A percentile compares a stretch with the other conserved stretches of the same genome.
Conservation (phyloP, 2,888 invertebrate genomes). For the Omphaloscelis lunosa region DNA sequence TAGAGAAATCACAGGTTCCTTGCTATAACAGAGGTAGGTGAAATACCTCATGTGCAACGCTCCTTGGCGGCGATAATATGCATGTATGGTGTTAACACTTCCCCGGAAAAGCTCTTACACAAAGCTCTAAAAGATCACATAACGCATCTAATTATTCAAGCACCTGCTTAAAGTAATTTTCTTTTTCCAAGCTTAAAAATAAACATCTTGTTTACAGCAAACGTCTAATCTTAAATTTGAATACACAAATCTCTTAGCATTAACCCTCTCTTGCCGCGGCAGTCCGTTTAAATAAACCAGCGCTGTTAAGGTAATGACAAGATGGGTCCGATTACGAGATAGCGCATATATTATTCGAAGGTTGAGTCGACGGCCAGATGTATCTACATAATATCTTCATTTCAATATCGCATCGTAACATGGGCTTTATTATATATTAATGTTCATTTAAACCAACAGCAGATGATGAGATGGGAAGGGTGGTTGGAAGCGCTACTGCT, state of each 20-base stretch:
- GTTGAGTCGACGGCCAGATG: constrained; percentile 35
- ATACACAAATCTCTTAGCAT: constrained; percentile 41
- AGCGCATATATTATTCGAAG: constrained; percentile 52
- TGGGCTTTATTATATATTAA: constrained; percentile 2
- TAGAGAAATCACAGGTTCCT: neutral
- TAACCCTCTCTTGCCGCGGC: constrained; percentile 18
- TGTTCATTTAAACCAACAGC: neutral
- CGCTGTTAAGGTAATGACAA: constrained; percentile 54
- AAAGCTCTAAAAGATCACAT: neutral
- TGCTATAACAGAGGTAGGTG: neutral
- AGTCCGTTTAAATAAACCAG: constrained; percentile 53
- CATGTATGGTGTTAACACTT: neutral
- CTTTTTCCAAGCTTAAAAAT: neutral
- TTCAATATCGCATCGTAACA: constrained; percentile 39
- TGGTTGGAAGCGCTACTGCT: neutral
- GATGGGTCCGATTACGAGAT: constrained; percentile 48
- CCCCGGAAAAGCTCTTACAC: neutral
- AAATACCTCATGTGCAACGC: neutral
- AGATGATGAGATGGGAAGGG: neutral
- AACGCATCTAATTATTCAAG: too few species aligned
- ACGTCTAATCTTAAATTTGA: constrained; percentile 21
- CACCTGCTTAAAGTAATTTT: neutral
- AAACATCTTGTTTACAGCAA: constrained; percentile 22
- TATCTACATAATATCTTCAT: constrained; percentile 36
- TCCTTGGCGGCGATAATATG: neutral